Percentiles rank a stretch among this genome's conserved stretches.
phyloP scores from a whole-genome alignment of 2,888 invertebrate species.

The Eupeodes luniger region DNA sequence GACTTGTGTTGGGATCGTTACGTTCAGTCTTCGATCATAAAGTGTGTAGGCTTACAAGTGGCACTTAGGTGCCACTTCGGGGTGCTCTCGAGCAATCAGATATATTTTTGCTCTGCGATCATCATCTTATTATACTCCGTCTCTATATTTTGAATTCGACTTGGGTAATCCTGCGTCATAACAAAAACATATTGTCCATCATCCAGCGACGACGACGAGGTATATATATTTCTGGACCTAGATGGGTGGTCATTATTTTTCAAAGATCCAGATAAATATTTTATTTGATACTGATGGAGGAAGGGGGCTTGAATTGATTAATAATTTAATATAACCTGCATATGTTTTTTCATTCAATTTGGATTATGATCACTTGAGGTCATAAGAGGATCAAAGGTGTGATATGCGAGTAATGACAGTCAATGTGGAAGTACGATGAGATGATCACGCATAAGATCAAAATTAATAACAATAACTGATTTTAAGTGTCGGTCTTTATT shows the following conservation, averaged over 20 bases:
- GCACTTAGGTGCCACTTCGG: slow-evolving; percentile 63
- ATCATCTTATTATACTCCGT: slow-evolving; percentile 7
- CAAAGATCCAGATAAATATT: slow-evolving; percentile 42
- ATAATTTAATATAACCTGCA: slow-evolving; percentile 32
- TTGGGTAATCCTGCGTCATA: slow-evolving; percentile 76
- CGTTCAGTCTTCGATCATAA: slow-evolving; percentile 74
- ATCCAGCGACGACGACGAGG: too few relatives aligned
- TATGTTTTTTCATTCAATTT: slow-evolving; percentile 71
- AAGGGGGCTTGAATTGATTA: slow-evolving; percentile 19
- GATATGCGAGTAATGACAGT: slow-evolving; percentile 11
- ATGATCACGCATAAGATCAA: slow-evolving; percentile 60
- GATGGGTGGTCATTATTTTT: slow-evolving; percentile 67
- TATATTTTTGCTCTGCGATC: slow-evolving; percentile 54
- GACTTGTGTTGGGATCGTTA: slow-evolving; percentile 68
- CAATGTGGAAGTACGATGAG: slow-evolving; percentile 17
- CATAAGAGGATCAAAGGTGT: slow-evolving; percentile 18
- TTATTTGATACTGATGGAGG: neutral
- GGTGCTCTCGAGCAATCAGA: slow-evolving; percentile 73
- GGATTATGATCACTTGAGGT: slow-evolving; percentile 67
- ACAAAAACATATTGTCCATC: slow-evolving; percentile 53
- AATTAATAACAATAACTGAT: slow-evolving; percentile 58
- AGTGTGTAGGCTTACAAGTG: slow-evolving; percentile 75
- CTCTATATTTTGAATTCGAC: slow-evolving; percentile 17
- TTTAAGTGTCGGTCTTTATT: slow-evolving; percentile 59
- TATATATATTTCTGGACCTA: slow-evolving; percentile 21